phyloP scores from a whole-genome alignment of 37 sponge, comb jelly and placozoan genomes.

The Chondrosia reniformis region DNA sequence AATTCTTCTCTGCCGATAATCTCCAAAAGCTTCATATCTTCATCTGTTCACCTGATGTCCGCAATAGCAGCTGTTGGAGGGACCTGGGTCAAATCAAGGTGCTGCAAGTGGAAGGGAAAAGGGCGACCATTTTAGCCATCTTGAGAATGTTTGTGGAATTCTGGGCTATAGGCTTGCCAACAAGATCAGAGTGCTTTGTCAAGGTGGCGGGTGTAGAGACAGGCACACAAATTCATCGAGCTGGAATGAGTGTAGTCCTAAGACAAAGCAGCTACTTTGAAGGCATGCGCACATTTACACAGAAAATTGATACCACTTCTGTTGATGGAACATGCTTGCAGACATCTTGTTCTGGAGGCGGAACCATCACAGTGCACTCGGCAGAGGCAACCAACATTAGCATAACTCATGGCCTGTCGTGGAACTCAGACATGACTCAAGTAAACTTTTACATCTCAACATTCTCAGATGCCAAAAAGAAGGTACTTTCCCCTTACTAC shows the following conservation, averaged over 20 bases:
- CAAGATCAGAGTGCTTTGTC: slow-evolving; percentile 22
- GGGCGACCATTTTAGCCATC: background rate
- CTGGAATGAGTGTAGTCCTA: slow-evolving; percentile 4
- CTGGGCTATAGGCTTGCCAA: slow-evolving; percentile 8
- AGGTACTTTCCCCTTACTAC: background rate
- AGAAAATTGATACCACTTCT: background rate
- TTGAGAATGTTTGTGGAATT: background rate
- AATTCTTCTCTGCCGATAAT: background rate
- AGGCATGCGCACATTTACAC: background rate
- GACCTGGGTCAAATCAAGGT: slow-evolving; percentile 4
- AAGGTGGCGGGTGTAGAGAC: slow-evolving; percentile 10
- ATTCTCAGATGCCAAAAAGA: no score
- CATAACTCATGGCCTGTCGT: background rate
- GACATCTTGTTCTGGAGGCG: slow-evolving; percentile 6
- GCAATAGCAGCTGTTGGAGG: background rate
- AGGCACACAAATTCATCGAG: background rate
- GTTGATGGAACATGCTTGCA: slow-evolving; percentile 8
- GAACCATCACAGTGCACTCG: slow-evolving; percentile 6
- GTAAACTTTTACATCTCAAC: slow-evolving; percentile 4
- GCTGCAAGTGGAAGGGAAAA: background rate
- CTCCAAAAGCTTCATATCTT: background rate
- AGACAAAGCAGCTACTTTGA: background rate
- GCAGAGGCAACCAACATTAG: slow-evolving; percentile 9
- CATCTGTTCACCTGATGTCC: background rate
- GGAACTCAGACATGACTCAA: background rate